Conservation (phyloP, 2,888 invertebrate genomes). For the Hirtodrosophila cameraria region DNA sequence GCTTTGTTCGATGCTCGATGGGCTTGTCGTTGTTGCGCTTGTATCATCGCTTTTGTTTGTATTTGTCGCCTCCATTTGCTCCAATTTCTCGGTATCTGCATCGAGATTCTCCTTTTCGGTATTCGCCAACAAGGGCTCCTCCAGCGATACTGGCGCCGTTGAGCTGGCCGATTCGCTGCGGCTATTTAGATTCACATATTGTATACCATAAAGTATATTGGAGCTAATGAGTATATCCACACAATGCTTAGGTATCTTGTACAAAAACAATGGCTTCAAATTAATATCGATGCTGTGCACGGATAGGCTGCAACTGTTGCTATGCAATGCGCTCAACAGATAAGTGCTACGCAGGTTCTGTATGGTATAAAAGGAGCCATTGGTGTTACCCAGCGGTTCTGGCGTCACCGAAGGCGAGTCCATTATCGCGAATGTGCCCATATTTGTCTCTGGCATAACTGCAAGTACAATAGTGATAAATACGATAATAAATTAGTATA, state of each 20-base stretch:
- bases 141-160: conserved; percentile 41
- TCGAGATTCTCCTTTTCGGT: conserved; percentile 73
- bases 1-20: conserved; percentile 63
- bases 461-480: conserved; percentile 35
- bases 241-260: conserved; percentile 88
- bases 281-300: conserved; percentile 88
- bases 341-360: conserved; percentile 83
- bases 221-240: conserved; percentile 88
- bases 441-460: conserved; percentile 81
- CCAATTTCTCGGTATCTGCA: conserved; percentile 68
- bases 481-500: neutral
- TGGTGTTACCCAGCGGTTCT: conserved; percentile 82
- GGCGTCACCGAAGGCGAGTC: conserved; percentile 83
- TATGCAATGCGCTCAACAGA: conserved; percentile 83
- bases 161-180: conserved; percentile 44
- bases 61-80: conserved; percentile 33
- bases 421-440: conserved; percentile 82
- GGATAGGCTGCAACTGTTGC: conserved; percentile 82
- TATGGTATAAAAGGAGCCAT: conserved; percentile 83
- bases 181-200: conserved; percentile 83
- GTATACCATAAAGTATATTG: conserved; percentile 87
- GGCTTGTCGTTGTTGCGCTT: conserved; percentile 60
- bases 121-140: conserved; percentile 60
- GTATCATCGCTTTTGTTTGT: conserved; percentile 54
- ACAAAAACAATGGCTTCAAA: conserved; percentile 88